Evolutionary conservation across 2,797 vertebrate species (phyloP).

Genomic region (Microtus agrestis): DNA sequence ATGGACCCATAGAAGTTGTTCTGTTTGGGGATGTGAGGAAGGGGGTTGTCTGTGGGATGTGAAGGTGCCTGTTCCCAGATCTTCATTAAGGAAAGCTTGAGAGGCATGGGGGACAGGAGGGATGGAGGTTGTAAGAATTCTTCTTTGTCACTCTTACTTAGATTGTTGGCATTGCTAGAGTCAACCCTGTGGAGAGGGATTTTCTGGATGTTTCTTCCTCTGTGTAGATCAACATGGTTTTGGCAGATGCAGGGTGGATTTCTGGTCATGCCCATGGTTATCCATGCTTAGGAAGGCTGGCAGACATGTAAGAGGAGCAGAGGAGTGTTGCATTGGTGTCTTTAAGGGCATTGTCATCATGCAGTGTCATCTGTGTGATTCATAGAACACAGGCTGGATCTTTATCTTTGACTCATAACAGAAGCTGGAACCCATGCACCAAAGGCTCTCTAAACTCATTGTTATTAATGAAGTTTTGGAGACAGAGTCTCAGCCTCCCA

Average conservation of each 20-base stretch:
- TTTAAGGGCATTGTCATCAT: not conserved
- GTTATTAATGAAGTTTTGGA: not conserved
- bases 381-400: not conserved
- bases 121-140: not conserved
- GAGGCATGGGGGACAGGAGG: too few relatives aligned
- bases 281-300: not conserved
- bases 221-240: not conserved
- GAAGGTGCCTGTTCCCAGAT: not conserved
- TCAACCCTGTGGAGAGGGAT: not conserved
- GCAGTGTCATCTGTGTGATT: not conserved
- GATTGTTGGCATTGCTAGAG: not conserved
- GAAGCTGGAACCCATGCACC: not conserved
- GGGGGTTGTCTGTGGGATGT: not conserved
- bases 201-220: not conserved
- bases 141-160: not conserved
- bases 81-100: not conserved
- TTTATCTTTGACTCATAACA: not conserved
- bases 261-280: not conserved
- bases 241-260: not conserved
- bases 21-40: not conserved
- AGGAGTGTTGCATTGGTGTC: not conserved
- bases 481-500: not conserved
- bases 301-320: not conserved
- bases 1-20: not conserved
- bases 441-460: not conserved